Evolutionary conservation across 1,140 invertebrate species (phyloP).

Genomic region (Cyclina sinensis): DNA sequence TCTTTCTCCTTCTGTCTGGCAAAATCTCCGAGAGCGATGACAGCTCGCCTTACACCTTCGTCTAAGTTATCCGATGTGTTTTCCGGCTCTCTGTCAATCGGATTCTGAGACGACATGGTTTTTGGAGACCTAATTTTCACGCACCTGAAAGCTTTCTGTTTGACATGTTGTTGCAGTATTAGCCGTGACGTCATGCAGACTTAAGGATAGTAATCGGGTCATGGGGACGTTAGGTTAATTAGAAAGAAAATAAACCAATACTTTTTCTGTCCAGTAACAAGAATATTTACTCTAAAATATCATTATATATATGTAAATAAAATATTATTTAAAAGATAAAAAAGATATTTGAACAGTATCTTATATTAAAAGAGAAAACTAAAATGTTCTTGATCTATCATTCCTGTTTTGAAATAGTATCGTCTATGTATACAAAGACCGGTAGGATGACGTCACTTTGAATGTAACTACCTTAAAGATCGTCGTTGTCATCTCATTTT

Average conservation of each 20-base stretch:
- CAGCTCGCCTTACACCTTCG: slow-evolving; percentile 52
- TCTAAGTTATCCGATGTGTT: slow-evolving; percentile 60
- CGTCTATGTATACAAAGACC: slow-evolving; percentile 21
- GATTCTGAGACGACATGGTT: slow-evolving; percentile 64
- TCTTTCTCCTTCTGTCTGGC: slow-evolving; percentile 54
- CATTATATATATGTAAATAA: too few species aligned
- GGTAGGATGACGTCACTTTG: slow-evolving; percentile 20
- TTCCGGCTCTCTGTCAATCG: slow-evolving; percentile 35
- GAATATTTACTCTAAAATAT: too few species aligned
- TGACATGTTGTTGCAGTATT: slow-evolving; percentile 70
- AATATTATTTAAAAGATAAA: too few species aligned
- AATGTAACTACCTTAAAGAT: background rate
- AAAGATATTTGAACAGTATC: too few species aligned
- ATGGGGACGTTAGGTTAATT: slow-evolving; percentile 29
- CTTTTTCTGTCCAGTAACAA: too few species aligned
- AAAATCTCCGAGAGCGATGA: slow-evolving; percentile 61
- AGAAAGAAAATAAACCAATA: background rate
- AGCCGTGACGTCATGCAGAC: slow-evolving; percentile 63
- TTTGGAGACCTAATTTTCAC: slow-evolving; percentile 40
- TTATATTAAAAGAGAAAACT: too few species aligned
- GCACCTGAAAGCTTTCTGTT: slow-evolving; percentile 59
- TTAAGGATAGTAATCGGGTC: slow-evolving; percentile 38
- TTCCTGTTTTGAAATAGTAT: slow-evolving; percentile 8
- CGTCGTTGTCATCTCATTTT: background rate
- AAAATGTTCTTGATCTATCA: too few species aligned